Percentiles rank a stretch among this genome's conserved stretches.
Conservation (phyloP, 2,113 vertebrate genomes). For the Coptodon rendalli region DNA sequence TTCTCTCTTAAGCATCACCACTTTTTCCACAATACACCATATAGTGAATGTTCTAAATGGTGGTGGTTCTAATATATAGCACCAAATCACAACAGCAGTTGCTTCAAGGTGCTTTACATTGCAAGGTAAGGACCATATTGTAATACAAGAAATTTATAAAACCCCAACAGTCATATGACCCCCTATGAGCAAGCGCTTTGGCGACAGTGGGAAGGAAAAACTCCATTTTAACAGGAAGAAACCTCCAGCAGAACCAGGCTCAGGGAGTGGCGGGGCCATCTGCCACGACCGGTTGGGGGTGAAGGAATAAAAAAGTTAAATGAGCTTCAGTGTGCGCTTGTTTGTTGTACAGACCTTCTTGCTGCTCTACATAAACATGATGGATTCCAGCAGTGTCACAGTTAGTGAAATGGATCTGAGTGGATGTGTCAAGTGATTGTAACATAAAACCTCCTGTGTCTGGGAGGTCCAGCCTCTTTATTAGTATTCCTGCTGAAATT, state of each 20-base stretch:
- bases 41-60: background rate
- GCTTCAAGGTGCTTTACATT: background rate
- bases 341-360: background rate
- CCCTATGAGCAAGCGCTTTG: background rate
- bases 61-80: background rate
- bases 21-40: background rate
- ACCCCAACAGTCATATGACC: background rate
- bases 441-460: background rate
- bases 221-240: background rate
- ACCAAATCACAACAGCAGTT: background rate
- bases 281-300: accelerated
- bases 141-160: background rate
- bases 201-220: background rate
- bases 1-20: background rate
- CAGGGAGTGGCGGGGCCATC: background rate
- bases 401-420: background rate
- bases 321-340: background rate
- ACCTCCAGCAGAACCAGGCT: background rate
- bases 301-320: background rate
- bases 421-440: background rate
- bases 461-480: background rate
- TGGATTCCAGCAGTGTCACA: background rate
- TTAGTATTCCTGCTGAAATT: background rate
- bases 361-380: background rate
- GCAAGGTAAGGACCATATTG: background rate